Percentiles rank a stretch among this genome's conserved stretches.
Evolutionary conservation across 2,797 vertebrate genomes (phyloP).

Genomic region (Gymnoscopelus braueri): DNA sequence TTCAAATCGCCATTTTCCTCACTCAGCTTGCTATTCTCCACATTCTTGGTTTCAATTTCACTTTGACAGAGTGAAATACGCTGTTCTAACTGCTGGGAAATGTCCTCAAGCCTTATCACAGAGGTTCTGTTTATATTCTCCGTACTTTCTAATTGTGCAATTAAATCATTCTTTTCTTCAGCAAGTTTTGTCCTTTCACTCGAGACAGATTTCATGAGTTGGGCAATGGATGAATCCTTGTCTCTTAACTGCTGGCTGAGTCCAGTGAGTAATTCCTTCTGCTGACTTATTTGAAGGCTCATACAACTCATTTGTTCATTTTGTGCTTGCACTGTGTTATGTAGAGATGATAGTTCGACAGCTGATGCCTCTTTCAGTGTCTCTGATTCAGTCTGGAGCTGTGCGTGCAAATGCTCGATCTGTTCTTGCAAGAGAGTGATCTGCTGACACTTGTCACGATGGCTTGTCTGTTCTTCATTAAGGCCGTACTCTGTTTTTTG

Average conservation of each 20-base stretch:
- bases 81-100: constrained; percentile 73
- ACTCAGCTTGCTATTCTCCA: constrained; percentile 65
- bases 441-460: constrained; percentile 61
- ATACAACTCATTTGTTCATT: constrained; percentile 76
- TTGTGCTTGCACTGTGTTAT: constrained; percentile 70
- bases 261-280: constrained; percentile 84
- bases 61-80: constrained; percentile 54
- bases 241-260: constrained; percentile 86
- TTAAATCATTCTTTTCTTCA: constrained; percentile 76
- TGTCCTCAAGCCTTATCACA: constrained; percentile 51
- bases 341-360: constrained; percentile 58
- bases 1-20: constrained; percentile 74
- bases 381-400: constrained; percentile 57
- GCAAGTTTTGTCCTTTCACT: constrained; percentile 82
- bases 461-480: constrained; percentile 60
- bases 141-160: constrained; percentile 67
- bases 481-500: constrained; percentile 58
- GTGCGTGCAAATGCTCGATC: constrained; percentile 64
- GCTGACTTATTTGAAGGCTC: constrained; percentile 83
- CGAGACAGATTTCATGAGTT: constrained; percentile 82
- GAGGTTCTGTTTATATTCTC: constrained; percentile 57
- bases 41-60: constrained; percentile 63
- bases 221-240: constrained; percentile 82
- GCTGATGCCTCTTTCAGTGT: constrained; percentile 53
- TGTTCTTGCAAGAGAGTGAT: constrained; percentile 69